Evolutionary conservation across 2,888 invertebrate genomes (phyloP).

Genomic region (Mimachlamys varia): DNA sequence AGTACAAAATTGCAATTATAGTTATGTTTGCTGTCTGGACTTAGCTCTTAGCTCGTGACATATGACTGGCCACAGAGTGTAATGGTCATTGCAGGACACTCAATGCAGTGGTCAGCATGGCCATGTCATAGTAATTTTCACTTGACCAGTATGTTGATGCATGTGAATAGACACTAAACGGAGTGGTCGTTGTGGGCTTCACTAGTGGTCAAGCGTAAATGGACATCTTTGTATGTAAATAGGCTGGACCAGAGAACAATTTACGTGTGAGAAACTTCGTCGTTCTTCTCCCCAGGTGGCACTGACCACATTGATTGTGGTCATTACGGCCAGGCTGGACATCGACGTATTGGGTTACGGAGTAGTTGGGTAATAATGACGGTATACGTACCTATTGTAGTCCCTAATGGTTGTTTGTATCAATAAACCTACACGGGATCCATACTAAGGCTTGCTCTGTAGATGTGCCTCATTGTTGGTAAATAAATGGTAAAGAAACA

Average conservation of each 20-base stretch:
- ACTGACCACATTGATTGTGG: background rate
- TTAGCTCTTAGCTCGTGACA: background rate
- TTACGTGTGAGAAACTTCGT: background rate
- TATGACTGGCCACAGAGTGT: background rate
- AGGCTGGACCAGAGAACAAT: background rate
- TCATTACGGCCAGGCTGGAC: background rate
- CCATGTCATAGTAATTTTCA: slow-evolving; percentile 23
- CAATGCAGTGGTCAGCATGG: background rate
- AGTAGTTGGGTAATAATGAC: background rate
- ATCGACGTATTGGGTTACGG: background rate
- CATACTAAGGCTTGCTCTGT: background rate
- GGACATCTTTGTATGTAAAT: background rate
- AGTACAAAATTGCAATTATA: background rate
- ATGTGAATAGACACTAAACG: slow-evolving; percentile 26
- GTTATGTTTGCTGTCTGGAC: background rate
- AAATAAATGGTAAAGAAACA: no score
- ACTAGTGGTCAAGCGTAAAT: background rate
- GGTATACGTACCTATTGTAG: background rate
- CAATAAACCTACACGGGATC: background rate
- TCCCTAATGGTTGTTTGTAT: background rate
- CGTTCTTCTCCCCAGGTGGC: slow-evolving; percentile 6
- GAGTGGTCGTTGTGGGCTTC: background rate
- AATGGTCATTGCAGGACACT: slow-evolving; percentile 29
- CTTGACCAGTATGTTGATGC: slow-evolving; percentile 23
- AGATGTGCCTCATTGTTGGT: background rate